Evolutionary conservation across 2,113 vertebrate genomes (phyloP).

Genomic region (Dasypus novemcinctus): DNA sequence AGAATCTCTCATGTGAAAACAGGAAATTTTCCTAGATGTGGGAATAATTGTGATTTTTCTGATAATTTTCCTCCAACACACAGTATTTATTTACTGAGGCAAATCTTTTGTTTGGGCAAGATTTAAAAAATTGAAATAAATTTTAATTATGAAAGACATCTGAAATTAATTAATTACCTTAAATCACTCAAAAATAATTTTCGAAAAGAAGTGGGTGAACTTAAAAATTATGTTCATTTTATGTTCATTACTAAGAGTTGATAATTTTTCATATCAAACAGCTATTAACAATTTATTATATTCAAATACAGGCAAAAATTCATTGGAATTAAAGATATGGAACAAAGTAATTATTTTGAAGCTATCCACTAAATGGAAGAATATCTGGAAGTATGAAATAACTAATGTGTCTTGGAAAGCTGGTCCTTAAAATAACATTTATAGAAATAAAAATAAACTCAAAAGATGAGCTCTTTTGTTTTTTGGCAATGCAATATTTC

Average conservation of each 20-base stretch:
- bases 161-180: not conserved
- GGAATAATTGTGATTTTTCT: not conserved
- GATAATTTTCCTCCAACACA: not conserved
- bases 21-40: not conserved
- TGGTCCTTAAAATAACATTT: not conserved
- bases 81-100: not conserved
- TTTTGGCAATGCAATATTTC: not conserved
- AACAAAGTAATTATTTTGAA: not conserved
- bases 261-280: not conserved
- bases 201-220: not conserved
- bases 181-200: not conserved
- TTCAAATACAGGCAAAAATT: not conserved
- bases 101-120: not conserved
- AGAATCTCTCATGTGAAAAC: not conserved
- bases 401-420: not conserved
- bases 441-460: not conserved
- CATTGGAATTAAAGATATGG: not conserved
- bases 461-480: not conserved
- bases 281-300: not conserved
- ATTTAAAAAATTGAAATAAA: not conserved
- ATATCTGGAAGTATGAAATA: not conserved
- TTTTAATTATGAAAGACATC: not conserved
- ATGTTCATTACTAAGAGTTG: not conserved
- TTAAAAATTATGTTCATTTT: not conserved
- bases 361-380: not conserved